Evolutionary conservation across 2,113 vertebrate genomes (phyloP), one percentile per base, ranked within the genome.

Genomic region (Pluvialis apricaria): DNA sequence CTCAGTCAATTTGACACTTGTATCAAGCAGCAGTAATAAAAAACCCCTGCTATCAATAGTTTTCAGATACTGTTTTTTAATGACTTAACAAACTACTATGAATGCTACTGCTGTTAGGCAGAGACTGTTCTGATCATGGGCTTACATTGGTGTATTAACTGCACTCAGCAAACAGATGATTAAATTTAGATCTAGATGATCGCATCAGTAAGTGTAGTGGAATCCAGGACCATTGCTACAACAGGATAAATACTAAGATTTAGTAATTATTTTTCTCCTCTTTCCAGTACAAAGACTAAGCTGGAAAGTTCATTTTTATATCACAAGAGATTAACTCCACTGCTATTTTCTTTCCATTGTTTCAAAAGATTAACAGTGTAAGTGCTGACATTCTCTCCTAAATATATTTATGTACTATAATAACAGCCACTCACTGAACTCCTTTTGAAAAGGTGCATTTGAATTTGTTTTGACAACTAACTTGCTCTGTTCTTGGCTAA

Each of bases 391-490:
- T 31, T 61, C 88, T 72, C 85, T 95, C 75, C 80, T 79, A 84
- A 52, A 90, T 86, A 77, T 73, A 22, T 76, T 68, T 89, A 65
- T 49, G 76, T 54, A 18, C 83, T 65, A 49, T 44, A 62, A 94
- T 28, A 94, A 85, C 5, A 89, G 93, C 62, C 6, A 5, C 78
- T 97, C 6, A 1, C 49, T 75, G 76, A 94, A 90, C 78, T 82
- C 77, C 9, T 69, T 82, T 72, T 94, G 94, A 96, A 90, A 94
- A 96, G 68, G 72, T 87, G 38, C n/a, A 40, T 68, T 94, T 90
- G 78, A 82, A 96, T 86, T 97, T 95, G 94, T 89, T 94, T 82
- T 85, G 91, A 92, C 93, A 96, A 95, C 40, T 90, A 84, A 84
- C 57, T 78, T 88, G 68, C 75, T 83, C 88, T 92, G 32, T 70